Conservation (phyloP, 1,140 invertebrate species). For the Heliconius eleuchia region DNA sequence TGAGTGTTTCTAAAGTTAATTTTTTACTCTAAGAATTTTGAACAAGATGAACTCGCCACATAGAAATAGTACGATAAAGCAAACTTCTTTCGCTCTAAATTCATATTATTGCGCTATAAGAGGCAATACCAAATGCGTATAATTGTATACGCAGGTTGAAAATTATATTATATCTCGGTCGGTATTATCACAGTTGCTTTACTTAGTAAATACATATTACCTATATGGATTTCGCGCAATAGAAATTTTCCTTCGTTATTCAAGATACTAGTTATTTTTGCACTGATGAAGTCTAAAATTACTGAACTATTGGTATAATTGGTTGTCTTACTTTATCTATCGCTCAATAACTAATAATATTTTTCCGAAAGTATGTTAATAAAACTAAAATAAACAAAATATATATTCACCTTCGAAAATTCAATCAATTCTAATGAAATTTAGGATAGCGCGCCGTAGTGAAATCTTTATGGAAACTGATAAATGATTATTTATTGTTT, state of each 20-base stretch:
- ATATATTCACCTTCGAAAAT: background rate
- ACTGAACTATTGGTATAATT: background rate
- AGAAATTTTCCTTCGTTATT: background rate
- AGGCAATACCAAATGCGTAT: slow-evolving; percentile 28
- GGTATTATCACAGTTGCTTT: slow-evolving; percentile 19
- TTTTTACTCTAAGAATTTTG: background rate
- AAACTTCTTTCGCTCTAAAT: background rate
- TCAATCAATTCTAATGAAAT: slow-evolving; percentile 46
- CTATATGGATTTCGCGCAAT: background rate
- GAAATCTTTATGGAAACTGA: slow-evolving; percentile 66
- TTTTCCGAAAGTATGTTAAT: background rate
- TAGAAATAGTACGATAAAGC: background rate
- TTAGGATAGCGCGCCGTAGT: slow-evolving; percentile 51
- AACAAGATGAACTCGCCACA: background rate
- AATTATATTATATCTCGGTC: slow-evolving; percentile 24
- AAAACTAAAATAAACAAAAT: background rate
- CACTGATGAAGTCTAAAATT: background rate
- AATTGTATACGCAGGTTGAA: slow-evolving; percentile 21
- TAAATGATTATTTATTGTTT: slow-evolving; percentile 79
- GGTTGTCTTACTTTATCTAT: background rate
- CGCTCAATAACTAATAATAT: background rate
- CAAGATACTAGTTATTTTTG: background rate
- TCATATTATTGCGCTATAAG: background rate
- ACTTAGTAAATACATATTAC: background rate
- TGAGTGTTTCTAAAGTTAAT: background rate